phyloP scores from a whole-genome alignment of 2,113 vertebrate species.

The Rutilus rutilus region DNA sequence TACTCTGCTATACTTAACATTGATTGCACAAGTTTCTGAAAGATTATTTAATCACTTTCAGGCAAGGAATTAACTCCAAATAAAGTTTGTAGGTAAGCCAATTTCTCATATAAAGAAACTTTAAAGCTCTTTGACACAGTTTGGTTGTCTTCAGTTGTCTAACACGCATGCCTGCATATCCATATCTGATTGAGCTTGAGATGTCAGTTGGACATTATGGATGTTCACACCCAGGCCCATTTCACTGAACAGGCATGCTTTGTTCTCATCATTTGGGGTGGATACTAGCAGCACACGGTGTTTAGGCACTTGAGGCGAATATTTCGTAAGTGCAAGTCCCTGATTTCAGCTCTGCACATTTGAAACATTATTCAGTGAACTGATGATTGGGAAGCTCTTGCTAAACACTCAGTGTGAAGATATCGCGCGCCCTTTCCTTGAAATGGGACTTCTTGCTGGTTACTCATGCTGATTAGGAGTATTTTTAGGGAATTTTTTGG shows the following conservation, averaged over 20 bases:
- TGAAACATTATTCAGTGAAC: background rate
- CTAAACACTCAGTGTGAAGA: background rate
- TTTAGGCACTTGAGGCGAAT: background rate
- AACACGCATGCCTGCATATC: conserved; percentile 19
- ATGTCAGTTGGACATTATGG: background rate
- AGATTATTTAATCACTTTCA: background rate
- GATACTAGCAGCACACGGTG: background rate
- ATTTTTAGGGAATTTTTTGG: background rate
- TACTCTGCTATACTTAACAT: too few relatives aligned
- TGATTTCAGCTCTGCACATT: background rate
- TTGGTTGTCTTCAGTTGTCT: background rate
- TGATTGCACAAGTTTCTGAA: background rate
- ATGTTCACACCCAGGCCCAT: conserved; percentile 10
- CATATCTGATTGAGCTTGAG: background rate
- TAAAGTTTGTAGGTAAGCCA: background rate
- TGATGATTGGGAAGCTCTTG: background rate
- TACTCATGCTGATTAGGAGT: background rate
- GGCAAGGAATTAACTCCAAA: background rate
- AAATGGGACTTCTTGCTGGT: background rate
- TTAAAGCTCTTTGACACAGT: background rate
- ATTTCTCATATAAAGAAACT: background rate
- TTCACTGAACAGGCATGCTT: conserved; percentile 15
- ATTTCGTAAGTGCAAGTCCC: background rate
- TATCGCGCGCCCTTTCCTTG: background rate
- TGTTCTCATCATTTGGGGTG: conserved; percentile 11